phyloP scores from a whole-genome alignment of 2,888 invertebrate species.

The Sesia apiformis region DNA sequence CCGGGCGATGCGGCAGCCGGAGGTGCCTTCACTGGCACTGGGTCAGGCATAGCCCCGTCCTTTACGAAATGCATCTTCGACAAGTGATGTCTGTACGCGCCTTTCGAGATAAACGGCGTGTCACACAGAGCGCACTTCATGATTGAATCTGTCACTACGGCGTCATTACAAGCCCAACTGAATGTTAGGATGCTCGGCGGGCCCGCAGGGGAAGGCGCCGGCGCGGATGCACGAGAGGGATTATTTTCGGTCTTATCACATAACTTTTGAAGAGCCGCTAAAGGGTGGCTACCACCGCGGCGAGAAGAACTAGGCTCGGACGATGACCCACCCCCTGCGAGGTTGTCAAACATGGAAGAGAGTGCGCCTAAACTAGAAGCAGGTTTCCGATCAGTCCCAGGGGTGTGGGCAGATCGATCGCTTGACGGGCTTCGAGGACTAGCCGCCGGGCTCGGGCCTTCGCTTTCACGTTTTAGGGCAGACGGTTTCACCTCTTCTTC shows the following conservation, averaged over 20 bases:
- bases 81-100: constrained; percentile 96
- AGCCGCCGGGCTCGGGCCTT: constrained; percentile 69
- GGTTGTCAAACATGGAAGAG: constrained; percentile 92
- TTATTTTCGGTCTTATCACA: constrained; percentile 95
- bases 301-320: constrained; percentile 74
- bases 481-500: constrained; percentile 52
- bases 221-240: constrained; percentile 72
- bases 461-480: constrained; percentile 69
- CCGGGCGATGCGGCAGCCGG: constrained; percentile 60
- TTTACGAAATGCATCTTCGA: constrained; percentile 97
- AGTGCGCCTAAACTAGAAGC: constrained; percentile 85
- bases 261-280: constrained; percentile 95
- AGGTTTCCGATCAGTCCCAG: constrained; percentile 77
- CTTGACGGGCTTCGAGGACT: constrained; percentile 86
- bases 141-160: constrained; percentile 89
- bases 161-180: constrained; percentile 96
- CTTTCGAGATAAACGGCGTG: constrained; percentile 96
- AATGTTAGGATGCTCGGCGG: constrained; percentile 91
- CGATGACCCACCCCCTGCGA: constrained; percentile 76
- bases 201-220: constrained; percentile 75
- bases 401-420: constrained; percentile 83
- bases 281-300: constrained; percentile 87
- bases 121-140: constrained; percentile 97
- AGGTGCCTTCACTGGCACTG: constrained; percentile 76
- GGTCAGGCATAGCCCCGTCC: constrained; percentile 89